Evolutionary conservation across 2,797 vertebrate species (phyloP).

Genomic region (Meda fulgida): DNA sequence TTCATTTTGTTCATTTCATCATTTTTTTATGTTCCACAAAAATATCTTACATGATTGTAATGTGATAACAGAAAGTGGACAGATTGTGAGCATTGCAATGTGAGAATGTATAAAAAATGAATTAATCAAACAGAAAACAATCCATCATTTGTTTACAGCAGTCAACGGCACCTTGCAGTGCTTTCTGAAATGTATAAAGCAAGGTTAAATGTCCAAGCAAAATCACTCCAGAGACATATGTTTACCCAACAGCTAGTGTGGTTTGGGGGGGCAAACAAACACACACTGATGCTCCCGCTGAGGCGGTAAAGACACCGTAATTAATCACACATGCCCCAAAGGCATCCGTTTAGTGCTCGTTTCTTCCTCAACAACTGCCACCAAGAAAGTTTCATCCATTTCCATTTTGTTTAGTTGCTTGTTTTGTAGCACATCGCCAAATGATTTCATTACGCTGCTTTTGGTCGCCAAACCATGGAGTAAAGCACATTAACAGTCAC

Average conservation of each 20-base stretch:
- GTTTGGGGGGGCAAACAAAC: conserved; percentile 43
- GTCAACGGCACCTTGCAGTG: conserved; percentile 8
- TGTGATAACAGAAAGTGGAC: neutral
- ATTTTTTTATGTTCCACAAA: neutral
- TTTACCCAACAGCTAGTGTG: conserved; percentile 27
- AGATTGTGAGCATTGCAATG: neutral
- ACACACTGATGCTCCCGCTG: conserved; percentile 18
- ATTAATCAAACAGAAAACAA: too few species aligned
- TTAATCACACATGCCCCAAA: conserved; percentile 38
- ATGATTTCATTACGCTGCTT: conserved; percentile 16
- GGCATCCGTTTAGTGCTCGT: neutral
- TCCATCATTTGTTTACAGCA: conserved; percentile 7
- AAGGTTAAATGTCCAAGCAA: conserved; percentile 40
- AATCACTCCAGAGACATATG: conserved; percentile 34
- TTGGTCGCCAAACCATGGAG: neutral
- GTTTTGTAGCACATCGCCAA: neutral
- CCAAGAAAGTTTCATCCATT: neutral
- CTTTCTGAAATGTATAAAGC: conserved; percentile 21
- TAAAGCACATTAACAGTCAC: conserved; percentile 27
- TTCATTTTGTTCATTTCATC: neutral
- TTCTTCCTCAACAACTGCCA: conserved; percentile 4
- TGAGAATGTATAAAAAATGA: neutral
- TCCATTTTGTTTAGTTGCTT: conserved; percentile 1
- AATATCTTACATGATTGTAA: neutral
- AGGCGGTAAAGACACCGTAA: conserved; percentile 22